Evolutionary conservation across 2,888 invertebrate species (phyloP).

Genomic region (Ferdinandea cuprea): DNA sequence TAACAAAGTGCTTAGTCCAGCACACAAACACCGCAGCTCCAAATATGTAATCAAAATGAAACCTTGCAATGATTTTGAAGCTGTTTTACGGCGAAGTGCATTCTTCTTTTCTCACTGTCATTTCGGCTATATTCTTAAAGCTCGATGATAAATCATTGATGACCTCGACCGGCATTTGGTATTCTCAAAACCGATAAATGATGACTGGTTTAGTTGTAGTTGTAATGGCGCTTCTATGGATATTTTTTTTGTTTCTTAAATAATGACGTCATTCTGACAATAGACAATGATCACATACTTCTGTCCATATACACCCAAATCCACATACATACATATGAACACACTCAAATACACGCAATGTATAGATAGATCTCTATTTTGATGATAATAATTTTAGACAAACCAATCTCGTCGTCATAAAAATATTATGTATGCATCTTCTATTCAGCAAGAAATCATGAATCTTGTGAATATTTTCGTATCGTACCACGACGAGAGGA

Average conservation of each 20-base stretch:
- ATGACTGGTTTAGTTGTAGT: constrained; percentile 11
- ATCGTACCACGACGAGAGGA: constrained; percentile 43
- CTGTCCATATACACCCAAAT: background rate
- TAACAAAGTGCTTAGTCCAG: background rate
- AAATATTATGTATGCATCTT: constrained; percentile 47
- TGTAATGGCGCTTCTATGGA: background rate
- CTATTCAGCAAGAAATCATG: constrained; percentile 29
- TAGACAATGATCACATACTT: constrained; percentile 16
- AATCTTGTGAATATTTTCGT: constrained; percentile 51
- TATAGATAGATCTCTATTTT: constrained; percentile 24
- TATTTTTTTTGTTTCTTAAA: constrained; percentile 33
- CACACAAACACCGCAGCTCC: background rate
- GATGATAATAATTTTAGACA: constrained; percentile 47
- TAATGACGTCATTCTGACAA: constrained; percentile 49
- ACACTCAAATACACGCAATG: no score
- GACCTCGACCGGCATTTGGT: constrained; percentile 70
- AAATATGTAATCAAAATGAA: background rate
- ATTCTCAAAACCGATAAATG: constrained; percentile 36
- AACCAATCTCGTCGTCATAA: constrained; percentile 35
- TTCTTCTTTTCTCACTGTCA: constrained; percentile 27
- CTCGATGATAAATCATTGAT: constrained; percentile 24
- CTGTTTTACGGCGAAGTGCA: constrained; percentile 3
- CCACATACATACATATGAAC: constrained; percentile 12
- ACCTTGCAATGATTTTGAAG: background rate
- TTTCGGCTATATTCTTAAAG: background rate